Percentiles rank a stretch among this genome's conserved stretches.
Conservation (phyloP, 2,113 vertebrate genomes). For the Vireo altiloquus region DNA sequence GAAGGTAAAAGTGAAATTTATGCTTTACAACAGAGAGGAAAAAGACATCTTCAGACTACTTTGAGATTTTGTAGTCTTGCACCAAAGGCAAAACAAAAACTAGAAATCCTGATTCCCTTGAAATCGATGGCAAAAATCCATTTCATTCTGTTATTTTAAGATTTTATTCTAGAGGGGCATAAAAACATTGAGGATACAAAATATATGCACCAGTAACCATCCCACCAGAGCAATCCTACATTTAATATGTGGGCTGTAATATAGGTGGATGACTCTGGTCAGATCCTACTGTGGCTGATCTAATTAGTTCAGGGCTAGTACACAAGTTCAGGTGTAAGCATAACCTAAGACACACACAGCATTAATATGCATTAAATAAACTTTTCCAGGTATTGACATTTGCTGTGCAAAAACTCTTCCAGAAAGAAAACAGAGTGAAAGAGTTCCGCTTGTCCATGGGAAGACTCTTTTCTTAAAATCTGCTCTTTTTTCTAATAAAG, state of each 20-base stretch:
- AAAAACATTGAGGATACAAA: not conserved
- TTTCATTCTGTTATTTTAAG: not conserved
- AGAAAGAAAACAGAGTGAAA: not conserved
- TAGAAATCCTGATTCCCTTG: not conserved
- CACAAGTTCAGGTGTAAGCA: not conserved
- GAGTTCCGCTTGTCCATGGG: not conserved
- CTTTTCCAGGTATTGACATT: not conserved
- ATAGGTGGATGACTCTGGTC: not conserved
- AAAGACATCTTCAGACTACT: constrained; percentile 6
- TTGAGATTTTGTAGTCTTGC: not conserved
- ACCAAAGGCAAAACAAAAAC: constrained; percentile 14
- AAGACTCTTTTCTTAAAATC: not conserved
- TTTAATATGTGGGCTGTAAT: not conserved
- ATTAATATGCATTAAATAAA: not conserved
- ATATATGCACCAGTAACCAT: not conserved
- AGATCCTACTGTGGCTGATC: not conserved
- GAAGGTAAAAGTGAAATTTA: constrained; percentile 45
- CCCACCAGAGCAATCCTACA: not conserved
- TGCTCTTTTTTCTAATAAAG: not conserved
- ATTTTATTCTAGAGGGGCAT: not conserved
- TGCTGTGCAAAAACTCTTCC: not conserved
- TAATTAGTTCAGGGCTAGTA: not conserved
- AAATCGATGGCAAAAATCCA: not conserved
- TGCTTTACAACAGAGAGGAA: constrained; percentile 5
- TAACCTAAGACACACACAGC: not conserved